A percentile compares a stretch with the other conserved stretches of the same genome.
Conservation (phyloP, 2,113 vertebrate species). For the Cyanoliseus patagonus region DNA sequence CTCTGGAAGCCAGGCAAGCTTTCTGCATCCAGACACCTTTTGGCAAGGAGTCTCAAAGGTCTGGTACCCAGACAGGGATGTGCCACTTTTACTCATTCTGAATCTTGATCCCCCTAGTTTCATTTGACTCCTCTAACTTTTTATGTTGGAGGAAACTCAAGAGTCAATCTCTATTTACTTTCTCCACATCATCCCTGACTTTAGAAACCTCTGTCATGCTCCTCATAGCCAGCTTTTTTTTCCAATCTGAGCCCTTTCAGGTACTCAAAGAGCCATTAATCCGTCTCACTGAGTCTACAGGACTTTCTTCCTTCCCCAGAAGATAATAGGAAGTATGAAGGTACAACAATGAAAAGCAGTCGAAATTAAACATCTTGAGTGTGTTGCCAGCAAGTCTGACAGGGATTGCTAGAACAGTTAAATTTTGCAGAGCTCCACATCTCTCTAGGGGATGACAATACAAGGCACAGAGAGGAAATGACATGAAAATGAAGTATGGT, state of each 20-base stretch:
- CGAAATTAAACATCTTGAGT: not conserved
- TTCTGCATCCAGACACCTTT: not conserved
- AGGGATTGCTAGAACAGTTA: not conserved
- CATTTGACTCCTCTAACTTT: not conserved
- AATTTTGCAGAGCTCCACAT: not conserved
- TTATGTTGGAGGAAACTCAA: not conserved
- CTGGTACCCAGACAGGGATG: not conserved
- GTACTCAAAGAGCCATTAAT: not conserved
- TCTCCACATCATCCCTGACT: not conserved
- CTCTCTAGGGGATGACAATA: not conserved
- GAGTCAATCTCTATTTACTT: not conserved
- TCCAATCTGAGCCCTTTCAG: not conserved
- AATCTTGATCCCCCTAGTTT: not conserved
- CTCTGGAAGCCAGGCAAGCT: not conserved
- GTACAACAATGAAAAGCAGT: not conserved
- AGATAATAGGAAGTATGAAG: not conserved
- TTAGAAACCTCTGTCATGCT: not conserved
- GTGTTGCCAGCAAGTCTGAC: not conserved
- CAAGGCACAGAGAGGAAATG: not conserved
- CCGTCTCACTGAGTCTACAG: not conserved
- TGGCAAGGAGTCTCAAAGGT: not conserved
- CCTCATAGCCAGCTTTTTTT: not conserved
- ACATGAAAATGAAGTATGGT: too few relatives aligned
- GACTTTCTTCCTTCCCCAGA: too few relatives aligned
- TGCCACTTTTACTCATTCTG: not conserved